Conservation (phyloP, 2,113 vertebrate species). For the Urocitellus parryii region DNA sequence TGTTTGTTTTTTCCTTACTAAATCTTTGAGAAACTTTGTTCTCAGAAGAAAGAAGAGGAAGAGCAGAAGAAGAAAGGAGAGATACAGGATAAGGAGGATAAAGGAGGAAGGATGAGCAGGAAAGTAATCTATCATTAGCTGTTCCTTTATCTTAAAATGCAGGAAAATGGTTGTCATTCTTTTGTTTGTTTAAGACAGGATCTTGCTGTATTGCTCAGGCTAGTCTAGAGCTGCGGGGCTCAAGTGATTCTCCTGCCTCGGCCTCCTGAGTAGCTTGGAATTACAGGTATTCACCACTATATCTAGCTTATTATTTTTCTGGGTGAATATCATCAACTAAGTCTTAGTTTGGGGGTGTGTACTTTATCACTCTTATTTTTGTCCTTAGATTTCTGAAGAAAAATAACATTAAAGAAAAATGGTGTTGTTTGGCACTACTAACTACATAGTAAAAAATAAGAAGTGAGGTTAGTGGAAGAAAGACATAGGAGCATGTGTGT, state of each 20-base stretch:
- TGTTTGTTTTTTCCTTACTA: background rate
- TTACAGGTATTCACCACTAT: too few relatives aligned
- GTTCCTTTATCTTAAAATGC: background rate
- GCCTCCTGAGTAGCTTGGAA: background rate
- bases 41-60: background rate
- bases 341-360: background rate
- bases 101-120: background rate
- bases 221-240: background rate
- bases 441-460: background rate
- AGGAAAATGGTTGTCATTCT: background rate
- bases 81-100: background rate
- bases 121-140: background rate
- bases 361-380: conserved; percentile 5
- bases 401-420: background rate
- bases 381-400: background rate
- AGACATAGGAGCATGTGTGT: background rate
- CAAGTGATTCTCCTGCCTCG: background rate
- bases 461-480: background rate
- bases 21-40: background rate
- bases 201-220: background rate
- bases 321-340: background rate
- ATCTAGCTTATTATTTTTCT: background rate
- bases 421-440: background rate
- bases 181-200: background rate
- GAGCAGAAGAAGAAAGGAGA: background rate